A percentile compares a stretch with the other conserved stretches of the same genome.
phyloP scores from a whole-genome alignment of 2,888 invertebrate genomes.

The Calameuta pallipes region DNA sequence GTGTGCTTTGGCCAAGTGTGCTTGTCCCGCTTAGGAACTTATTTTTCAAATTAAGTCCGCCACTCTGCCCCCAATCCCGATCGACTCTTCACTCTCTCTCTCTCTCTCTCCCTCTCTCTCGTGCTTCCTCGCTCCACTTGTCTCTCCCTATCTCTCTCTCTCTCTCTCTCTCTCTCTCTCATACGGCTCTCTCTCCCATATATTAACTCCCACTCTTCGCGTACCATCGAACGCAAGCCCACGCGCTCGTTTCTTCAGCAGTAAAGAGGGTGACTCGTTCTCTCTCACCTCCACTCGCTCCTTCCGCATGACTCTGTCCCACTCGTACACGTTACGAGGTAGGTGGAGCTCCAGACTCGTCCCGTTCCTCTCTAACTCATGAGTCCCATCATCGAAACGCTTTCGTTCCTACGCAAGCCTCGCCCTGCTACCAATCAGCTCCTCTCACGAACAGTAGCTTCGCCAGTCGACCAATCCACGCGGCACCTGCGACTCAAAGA shows the following conservation, averaged over 20 bases:
- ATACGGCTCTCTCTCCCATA: slow-evolving; percentile 2
- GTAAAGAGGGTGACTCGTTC: neutral
- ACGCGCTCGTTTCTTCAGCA: slow-evolving; percentile 1
- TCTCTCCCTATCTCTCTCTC: slow-evolving; percentile 17
- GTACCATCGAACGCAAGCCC: neutral
- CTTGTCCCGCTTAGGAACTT: slow-evolving; percentile 57
- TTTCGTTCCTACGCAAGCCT: slow-evolving; percentile 37
- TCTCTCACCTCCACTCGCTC: slow-evolving; percentile 8
- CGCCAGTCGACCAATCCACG: slow-evolving; percentile 46
- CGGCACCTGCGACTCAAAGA: slow-evolving; percentile 24
- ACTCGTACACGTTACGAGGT: slow-evolving; percentile 21
- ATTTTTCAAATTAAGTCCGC: slow-evolving; percentile 59
- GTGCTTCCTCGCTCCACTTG: neutral
- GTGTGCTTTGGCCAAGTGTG: slow-evolving; percentile 64
- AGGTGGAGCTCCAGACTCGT: slow-evolving; percentile 51
- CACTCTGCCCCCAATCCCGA: slow-evolving; percentile 32
- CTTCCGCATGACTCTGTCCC: slow-evolving; percentile 1
- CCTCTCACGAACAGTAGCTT: slow-evolving; percentile 35
- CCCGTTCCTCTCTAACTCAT: slow-evolving; percentile 33
- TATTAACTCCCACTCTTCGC: neutral
- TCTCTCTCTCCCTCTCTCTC: neutral
- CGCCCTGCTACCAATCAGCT: slow-evolving; percentile 58
- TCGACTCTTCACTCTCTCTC: neutral
- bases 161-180: slow-evolving; percentile 23
- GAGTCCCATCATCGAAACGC: slow-evolving; percentile 24